A percentile compares a stretch with the other conserved stretches of the same genome.
Evolutionary conservation across 2,797 vertebrate genomes (phyloP).

Genomic region (Siniperca undulata): DNA sequence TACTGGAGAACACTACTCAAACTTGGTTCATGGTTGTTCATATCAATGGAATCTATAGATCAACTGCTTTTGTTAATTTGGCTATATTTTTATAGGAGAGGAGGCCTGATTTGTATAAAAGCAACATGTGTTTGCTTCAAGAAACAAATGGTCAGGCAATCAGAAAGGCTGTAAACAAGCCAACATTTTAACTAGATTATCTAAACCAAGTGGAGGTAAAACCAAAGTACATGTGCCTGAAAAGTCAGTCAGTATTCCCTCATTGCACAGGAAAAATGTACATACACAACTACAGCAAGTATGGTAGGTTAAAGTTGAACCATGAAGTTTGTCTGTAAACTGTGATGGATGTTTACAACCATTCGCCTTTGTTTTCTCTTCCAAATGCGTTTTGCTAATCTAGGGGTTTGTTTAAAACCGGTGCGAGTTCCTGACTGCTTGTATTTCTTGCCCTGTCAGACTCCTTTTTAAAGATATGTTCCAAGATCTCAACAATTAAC

Average conservation of each 20-base stretch:
- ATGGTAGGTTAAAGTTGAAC: background rate
- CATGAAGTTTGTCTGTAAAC: background rate
- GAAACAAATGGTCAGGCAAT: background rate
- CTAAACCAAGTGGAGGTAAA: background rate
- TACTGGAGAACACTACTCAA: too few relatives aligned
- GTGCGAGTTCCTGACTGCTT: background rate
- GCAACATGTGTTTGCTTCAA: background rate
- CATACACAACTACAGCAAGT: background rate
- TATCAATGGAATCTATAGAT: too few relatives aligned
- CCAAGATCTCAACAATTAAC: background rate
- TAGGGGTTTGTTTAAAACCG: background rate
- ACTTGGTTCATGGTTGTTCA: too few relatives aligned
- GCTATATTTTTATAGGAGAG: background rate
- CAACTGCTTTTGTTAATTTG: background rate
- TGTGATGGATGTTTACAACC: background rate
- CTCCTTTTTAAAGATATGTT: background rate
- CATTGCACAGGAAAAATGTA: background rate
- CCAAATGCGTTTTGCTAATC: background rate
- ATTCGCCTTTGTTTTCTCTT: background rate
- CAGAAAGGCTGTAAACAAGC: background rate
- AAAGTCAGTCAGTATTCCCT: background rate
- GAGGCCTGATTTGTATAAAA: background rate
- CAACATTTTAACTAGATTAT: background rate
- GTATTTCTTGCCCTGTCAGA: background rate
- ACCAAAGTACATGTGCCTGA: background rate